phyloP scores from a whole-genome alignment of 2,888 invertebrate species.

The Pegoplata infirma region DNA sequence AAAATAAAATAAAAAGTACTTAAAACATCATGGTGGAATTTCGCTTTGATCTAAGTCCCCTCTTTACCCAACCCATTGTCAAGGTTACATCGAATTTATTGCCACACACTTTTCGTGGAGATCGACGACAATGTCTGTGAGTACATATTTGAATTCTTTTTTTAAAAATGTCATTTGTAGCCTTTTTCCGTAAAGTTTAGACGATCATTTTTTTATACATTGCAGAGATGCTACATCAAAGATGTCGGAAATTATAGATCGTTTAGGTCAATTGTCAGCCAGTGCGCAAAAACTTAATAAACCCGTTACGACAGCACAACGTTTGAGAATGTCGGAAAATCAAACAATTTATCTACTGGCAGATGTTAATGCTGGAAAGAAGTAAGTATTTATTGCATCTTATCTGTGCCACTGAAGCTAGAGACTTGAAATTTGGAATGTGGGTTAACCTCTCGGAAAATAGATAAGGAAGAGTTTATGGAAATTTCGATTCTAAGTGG shows the following conservation, averaged over 20 bases:
- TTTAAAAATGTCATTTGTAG: slow-evolving; percentile 50
- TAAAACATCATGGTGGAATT: slow-evolving; percentile 79
- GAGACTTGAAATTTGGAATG: too few species aligned
- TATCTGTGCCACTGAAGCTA: too few species aligned
- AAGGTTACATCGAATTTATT: slow-evolving; percentile 79
- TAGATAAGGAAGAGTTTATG: too few species aligned
- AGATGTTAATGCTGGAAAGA: slow-evolving; percentile 78
- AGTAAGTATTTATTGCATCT: slow-evolving; percentile 80
- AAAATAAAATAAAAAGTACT: slow-evolving; percentile 32
- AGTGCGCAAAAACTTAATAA: slow-evolving; percentile 85
- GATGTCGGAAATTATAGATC: slow-evolving; percentile 83
- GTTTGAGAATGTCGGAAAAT: slow-evolving; percentile 81
- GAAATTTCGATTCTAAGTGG: too few species aligned
- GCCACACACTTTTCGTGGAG: slow-evolving; percentile 79
- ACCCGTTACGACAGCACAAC: slow-evolving; percentile 86
- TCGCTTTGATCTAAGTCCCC: slow-evolving; percentile 79
- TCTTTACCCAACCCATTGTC: slow-evolving; percentile 79
- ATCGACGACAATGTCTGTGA: slow-evolving; percentile 80
- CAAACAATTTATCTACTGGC: slow-evolving; percentile 77
- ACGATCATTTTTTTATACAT: slow-evolving; percentile 56
- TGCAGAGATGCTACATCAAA: slow-evolving; percentile 81
- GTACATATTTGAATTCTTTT: slow-evolving; percentile 63
- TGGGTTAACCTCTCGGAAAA: too few species aligned
- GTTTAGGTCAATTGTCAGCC: slow-evolving; percentile 86
- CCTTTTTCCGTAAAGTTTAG: slow-evolving; percentile 54